phyloP scores from a whole-genome alignment of 2,888 invertebrate genomes.

The Rosalia funebris region DNA sequence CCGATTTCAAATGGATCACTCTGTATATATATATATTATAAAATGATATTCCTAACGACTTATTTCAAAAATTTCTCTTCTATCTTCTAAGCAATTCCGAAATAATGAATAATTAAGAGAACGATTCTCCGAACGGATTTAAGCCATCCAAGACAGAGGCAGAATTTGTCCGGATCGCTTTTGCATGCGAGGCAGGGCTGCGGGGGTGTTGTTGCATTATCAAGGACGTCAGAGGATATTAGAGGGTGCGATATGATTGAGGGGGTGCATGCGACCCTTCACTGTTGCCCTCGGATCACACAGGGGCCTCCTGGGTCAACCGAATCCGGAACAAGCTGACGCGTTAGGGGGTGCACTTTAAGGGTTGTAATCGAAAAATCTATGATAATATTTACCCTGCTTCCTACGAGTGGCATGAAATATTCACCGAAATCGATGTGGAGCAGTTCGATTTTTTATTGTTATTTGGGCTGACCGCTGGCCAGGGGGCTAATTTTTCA shows the following conservation, averaged over 20 bases:
- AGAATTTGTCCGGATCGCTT: conserved; percentile 31
- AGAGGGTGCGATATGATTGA: conserved; percentile 66
- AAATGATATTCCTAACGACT: too few relatives aligned
- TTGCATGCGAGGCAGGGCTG: conserved; percentile 41
- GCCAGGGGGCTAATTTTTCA: too few relatives aligned
- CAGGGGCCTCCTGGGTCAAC: conserved; percentile 60
- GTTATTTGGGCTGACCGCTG: too few relatives aligned
- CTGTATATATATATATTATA: too few relatives aligned
- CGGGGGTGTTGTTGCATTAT: conserved; percentile 63
- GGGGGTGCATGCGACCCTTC: conserved; percentile 54
- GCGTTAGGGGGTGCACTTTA: conserved; percentile 47
- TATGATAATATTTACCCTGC: conserved; percentile 45
- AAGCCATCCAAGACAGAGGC: conserved; percentile 31
- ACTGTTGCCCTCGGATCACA: conserved; percentile 44
- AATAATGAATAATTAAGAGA: too few relatives aligned
- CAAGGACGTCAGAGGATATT: conserved; percentile 64
- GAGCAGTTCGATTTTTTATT: not conserved
- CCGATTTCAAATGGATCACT: too few relatives aligned
- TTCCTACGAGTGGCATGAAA: conserved; percentile 27
- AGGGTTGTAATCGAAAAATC: conserved; percentile 50
- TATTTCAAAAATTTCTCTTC: too few relatives aligned
- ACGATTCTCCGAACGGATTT: conserved; percentile 27
- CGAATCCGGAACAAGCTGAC: conserved; percentile 55
- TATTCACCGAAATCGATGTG: conserved; percentile 19
- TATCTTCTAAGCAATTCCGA: too few relatives aligned